Conservation (phyloP, 2,113 vertebrate genomes). For the Harpagus bidentatus region DNA sequence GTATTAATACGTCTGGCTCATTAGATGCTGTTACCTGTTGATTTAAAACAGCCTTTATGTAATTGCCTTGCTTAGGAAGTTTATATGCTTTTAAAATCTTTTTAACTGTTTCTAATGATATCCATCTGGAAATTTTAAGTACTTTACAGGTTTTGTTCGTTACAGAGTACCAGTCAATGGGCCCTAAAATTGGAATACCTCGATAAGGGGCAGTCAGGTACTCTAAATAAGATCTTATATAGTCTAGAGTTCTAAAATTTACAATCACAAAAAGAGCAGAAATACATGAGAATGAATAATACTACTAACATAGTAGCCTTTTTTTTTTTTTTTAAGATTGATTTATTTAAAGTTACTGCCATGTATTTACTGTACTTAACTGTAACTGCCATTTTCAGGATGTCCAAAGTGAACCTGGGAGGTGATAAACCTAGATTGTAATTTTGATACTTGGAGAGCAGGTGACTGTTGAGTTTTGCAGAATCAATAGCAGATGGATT, state of each 20-base stretch:
- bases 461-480: not conserved
- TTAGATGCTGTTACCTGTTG: not conserved
- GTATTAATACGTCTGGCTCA: not conserved
- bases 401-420: not conserved
- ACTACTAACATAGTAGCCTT: not conserved
- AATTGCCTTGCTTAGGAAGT: not conserved
- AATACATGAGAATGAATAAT: not conserved
- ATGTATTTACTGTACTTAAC: not conserved
- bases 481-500: not conserved
- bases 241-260: not conserved
- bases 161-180: fast-evolving
- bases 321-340: not conserved
- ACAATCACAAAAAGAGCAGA: not conserved
- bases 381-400: not conserved
- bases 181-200: not conserved
- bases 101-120: not conserved
- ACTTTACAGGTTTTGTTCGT: not conserved
- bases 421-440: not conserved
- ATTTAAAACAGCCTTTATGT: not conserved
- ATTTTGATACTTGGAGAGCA: not conserved
- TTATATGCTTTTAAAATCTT: not conserved
- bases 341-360: not conserved
- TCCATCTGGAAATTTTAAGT: not conserved
- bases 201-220: not conserved
- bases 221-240: not conserved